phyloP scores from a whole-genome alignment of 2,797 vertebrate species.

The Lophotriccus pileatus region DNA sequence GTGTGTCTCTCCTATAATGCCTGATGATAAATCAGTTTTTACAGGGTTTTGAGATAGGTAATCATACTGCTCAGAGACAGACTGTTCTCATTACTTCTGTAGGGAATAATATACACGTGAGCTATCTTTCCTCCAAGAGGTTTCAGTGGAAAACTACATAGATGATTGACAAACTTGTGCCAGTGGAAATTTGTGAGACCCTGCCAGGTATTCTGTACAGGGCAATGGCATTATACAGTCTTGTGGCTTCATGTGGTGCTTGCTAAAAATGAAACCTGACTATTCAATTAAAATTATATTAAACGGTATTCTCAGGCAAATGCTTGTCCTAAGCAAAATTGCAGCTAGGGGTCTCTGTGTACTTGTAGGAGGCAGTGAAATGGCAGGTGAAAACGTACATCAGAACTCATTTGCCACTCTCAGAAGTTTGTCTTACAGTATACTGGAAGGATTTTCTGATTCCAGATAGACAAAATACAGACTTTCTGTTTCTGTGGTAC shows the following conservation, averaged over 20 bases:
- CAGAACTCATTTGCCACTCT: neutral
- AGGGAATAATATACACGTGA: neutral
- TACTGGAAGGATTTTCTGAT: neutral
- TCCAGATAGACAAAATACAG: neutral
- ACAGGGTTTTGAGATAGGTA: neutral
- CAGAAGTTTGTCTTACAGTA: neutral
- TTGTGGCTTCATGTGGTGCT: neutral
- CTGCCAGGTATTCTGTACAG: neutral
- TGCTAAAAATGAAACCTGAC: neutral
- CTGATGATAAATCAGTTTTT: neutral
- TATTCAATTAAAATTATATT: neutral
- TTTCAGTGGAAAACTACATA: neutral
- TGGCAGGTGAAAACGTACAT: neutral
- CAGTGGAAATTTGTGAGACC: neutral
- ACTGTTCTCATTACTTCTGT: neutral
- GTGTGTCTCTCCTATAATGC: neutral
- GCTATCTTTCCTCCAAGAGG: neutral
- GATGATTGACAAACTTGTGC: neutral
- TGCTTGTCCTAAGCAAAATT: neutral
- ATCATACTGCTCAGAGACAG: neutral
- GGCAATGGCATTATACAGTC: neutral
- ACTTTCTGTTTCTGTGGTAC: neutral
- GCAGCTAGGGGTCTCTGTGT: constrained; percentile 59
- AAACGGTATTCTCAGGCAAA: neutral
- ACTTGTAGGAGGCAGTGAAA: neutral